A percentile compares a stretch with the other conserved stretches of the same genome.
These are phyloP conservation scores for Strigamia maritima DNA, from an alignment of 2,888 invertebrate species.

Conservation along the genomic window DNA sequence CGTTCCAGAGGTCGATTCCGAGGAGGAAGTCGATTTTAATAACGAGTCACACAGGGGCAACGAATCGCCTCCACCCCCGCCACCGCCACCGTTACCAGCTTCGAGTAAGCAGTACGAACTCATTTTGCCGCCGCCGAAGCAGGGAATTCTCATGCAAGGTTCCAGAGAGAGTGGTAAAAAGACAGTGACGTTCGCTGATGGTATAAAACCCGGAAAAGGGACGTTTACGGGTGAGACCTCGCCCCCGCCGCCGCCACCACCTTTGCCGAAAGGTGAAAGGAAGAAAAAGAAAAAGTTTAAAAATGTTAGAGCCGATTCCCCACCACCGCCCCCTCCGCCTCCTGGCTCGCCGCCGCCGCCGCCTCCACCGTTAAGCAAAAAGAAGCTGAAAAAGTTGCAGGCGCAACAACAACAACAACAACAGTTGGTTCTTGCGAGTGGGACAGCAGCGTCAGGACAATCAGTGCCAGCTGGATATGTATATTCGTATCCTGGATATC, in stretches of 20 bases:
- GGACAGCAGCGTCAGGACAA: background rate
- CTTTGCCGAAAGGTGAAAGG: slow-evolving; percentile 5
- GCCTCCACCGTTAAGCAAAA: slow-evolving; percentile 42
- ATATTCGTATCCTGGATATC: slow-evolving; percentile 42
- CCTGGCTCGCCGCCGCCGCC: slow-evolving; percentile 42
- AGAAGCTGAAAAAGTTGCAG: slow-evolving; percentile 27
- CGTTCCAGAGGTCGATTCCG: slow-evolving; percentile 31
- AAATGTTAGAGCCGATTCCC: slow-evolving; percentile 35
- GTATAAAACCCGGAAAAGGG: slow-evolving; percentile 44
- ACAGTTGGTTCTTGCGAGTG: slow-evolving; percentile 16
- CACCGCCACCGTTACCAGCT: slow-evolving; percentile 2
- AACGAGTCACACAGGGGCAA: background rate
- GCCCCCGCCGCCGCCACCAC: slow-evolving; percentile 39
- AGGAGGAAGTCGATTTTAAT: slow-evolving; percentile 12
- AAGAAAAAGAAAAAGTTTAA: slow-evolving; percentile 31
- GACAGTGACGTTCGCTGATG: slow-evolving; percentile 45
- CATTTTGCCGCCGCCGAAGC: slow-evolving; percentile 42
- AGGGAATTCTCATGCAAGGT: slow-evolving; percentile 44
- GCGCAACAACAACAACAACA: slow-evolving; percentile 38
- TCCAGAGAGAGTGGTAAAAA: slow-evolving; percentile 43
- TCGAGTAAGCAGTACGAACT: slow-evolving; percentile 35
- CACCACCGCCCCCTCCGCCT: slow-evolving; percentile 41
- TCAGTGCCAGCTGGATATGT: slow-evolving; percentile 40
- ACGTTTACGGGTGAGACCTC: slow-evolving; percentile 36
- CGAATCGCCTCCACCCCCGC: slow-evolving; percentile 28